Evolutionary conservation across 2,888 invertebrate species (phyloP), one percentile per base, ranked within the genome.

Genomic region (Dasypolia templi): DNA sequence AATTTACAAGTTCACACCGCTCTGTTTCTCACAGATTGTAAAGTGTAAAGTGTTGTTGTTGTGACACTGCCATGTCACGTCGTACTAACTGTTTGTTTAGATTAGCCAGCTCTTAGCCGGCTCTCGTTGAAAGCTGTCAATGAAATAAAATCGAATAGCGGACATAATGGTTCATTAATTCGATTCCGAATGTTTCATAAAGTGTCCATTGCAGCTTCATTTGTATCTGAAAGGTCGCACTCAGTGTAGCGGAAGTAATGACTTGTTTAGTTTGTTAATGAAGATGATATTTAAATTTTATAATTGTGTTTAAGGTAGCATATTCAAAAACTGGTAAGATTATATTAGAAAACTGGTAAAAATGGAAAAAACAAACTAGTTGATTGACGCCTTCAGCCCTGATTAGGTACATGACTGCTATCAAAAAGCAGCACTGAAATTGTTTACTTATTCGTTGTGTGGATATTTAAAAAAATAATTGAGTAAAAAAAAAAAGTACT

Each of bases 1-100:
- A 46, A 35, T 72, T 51, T 61, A 73, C 44, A 73, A 67, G 56
- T 63, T 79, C 74, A 68, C 82, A 72, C 82, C 84, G 77, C 63
- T 62, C 59, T 22, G 29, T 75, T 74, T 84, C 82, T 72, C 84
- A 82, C 82, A 84, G 76, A 69, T 69, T 76, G 53, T 75, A 49
- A 85, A 78, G 66, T 82, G 86, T 82, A 84, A 81, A 81, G 81
- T n/a, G n/a, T n/a, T n/a, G n/a, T n/a, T n/a, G n/a, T n/a, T n/a
- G n/a, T n/a, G n/a, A 64, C 75, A 59, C 62, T 29, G n/a, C 26
- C 64, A 65, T 64, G 64, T 58, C 29, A 72, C 69, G 35, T 61
- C 63, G 49, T 59, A 68, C 69, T 85, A 79, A 82, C 77, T 74
- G 79, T 75, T 85, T 85, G 79, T 82, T 86, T 84, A 78, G 58